Evolutionary conservation across 2,888 invertebrate genomes (phyloP).

Genomic region (Tuberolachnus salignus): DNA sequence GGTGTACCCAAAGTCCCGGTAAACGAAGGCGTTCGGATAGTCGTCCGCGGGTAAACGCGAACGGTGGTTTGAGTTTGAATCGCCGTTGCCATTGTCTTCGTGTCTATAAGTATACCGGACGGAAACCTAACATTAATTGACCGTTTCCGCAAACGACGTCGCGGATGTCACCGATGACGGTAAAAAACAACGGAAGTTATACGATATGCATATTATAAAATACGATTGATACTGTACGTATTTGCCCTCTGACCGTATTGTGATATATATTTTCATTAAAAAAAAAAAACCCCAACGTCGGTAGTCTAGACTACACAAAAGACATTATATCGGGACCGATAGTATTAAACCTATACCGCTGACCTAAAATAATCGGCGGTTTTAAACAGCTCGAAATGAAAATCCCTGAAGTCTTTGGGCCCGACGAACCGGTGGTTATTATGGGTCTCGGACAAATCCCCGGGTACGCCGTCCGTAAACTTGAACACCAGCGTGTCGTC

Average conservation of each 20-base stretch:
- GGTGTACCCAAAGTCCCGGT: not conserved
- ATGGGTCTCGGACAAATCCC: not conserved
- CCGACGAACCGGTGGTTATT: not conserved
- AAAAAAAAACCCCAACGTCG: too few relatives aligned
- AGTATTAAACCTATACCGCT: not conserved
- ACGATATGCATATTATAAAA: too few relatives aligned
- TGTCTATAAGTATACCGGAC: too few relatives aligned
- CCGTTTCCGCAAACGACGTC: too few relatives aligned
- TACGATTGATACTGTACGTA: too few relatives aligned
- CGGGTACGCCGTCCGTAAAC: constrained; percentile 7
- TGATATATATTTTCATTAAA: too few relatives aligned
- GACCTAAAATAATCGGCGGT: not conserved
- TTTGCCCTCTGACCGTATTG: too few relatives aligned
- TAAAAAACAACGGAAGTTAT: too few relatives aligned
- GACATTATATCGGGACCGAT: too few relatives aligned
- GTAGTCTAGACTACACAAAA: too few relatives aligned
- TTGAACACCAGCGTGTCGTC: constrained; percentile 32
- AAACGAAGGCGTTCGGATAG: constrained; percentile 9
- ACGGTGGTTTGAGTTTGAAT: not conserved
- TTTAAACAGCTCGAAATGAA: not conserved
- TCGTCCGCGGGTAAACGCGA: not conserved
- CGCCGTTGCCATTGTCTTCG: too few relatives aligned
- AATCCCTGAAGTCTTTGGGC: constrained; percentile 6
- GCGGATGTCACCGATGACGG: too few relatives aligned
- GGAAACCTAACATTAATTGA: not conserved